Conservation (phyloP, 1,140 invertebrate genomes). For the Drosophila kepulauana region DNA sequence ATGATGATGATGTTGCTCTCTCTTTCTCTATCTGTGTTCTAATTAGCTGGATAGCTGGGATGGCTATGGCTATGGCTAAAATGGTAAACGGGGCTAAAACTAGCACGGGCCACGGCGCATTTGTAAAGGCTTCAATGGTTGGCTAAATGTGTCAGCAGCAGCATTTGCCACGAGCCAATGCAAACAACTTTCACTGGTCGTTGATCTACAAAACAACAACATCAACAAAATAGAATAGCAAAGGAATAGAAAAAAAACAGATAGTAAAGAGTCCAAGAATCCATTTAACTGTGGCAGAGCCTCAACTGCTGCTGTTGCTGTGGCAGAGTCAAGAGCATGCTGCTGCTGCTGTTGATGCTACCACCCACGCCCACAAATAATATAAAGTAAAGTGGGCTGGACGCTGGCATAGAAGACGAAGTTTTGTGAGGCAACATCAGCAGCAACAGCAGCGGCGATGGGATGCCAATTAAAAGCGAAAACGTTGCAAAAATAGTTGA, state of each 20-base stretch:
- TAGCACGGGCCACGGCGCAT: constrained; percentile 46
- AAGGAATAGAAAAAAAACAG: too few species aligned
- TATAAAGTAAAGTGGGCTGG: constrained; percentile 18
- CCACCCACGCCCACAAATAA: constrained; percentile 46
- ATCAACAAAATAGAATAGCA: neutral
- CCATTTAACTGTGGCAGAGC: constrained; percentile 16
- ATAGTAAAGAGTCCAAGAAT: constrained; percentile 25
- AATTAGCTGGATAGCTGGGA: constrained; percentile 59
- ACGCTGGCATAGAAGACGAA: constrained; percentile 2
- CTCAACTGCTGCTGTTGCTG: neutral
- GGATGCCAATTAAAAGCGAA: constrained; percentile 80
- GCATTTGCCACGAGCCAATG: constrained; percentile 41
- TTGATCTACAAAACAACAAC: constrained; percentile 31
- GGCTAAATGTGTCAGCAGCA: constrained; percentile 68
- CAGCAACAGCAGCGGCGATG: constrained; percentile 6
- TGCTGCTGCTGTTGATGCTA: neutral
- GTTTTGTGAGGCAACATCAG: neutral
- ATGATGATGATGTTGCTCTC: constrained; percentile 13
- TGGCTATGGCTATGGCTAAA: constrained; percentile 10
- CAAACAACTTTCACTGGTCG: constrained; percentile 77
- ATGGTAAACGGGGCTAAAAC: constrained; percentile 18
- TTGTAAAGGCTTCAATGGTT: constrained; percentile 55
- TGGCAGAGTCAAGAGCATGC: constrained; percentile 71
- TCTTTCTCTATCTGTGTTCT: constrained; percentile 54
- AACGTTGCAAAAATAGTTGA: constrained; percentile 77